Evolutionary conservation across 2,797 vertebrate species (phyloP), one percentile per base, ranked within the genome.

Genomic region (Anguilla megastoma): DNA sequence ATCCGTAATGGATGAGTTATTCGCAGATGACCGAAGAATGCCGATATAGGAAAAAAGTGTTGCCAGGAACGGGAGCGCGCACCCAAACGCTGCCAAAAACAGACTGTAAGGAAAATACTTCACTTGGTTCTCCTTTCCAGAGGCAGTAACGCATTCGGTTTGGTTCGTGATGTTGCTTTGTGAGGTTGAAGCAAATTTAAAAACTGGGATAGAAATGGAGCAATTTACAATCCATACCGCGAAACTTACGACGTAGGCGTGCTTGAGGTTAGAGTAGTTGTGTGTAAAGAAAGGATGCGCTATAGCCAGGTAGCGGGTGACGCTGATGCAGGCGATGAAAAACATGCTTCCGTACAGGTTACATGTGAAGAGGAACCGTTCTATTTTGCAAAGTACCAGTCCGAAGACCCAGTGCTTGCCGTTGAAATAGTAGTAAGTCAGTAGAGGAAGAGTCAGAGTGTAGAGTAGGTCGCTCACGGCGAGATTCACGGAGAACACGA

Each of bases 311-410:
- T 93, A 95, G 5, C 93, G 92, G 84, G 92, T 92, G 33, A 94
- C 89, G 89, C 94, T 93, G 91, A 95, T 94, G 90, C 90, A 93
- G 24, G 94, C 88, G 80, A 94, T 87, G 50, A 95, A 94, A 80
- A 94, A 48, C 27, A 90, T 87, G 2, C 93, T 83, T 0, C 94
- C 88, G 0, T 94, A 95, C 48, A 94, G 86, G 90, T 95, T 95
- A 86, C 88, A 92, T 88, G 89, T 89, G 88, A 93, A 95, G 9
- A 94, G 21, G 86, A 95, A 96, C 0, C 91, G 91, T 30, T 95
- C 93, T 0, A 95, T 71, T 56, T 86, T 91, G 90, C 95, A 96
- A 0, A 92, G n/a, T 0, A 0, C 2, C 0, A 0, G 0, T 0
- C 94, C 91, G 0, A 91, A 95, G 1, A 8, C 5, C 95, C 94